Percentiles rank a stretch among this genome's conserved stretches.
Conservation (phyloP, 1,140 invertebrate genomes). For the Pseudomyrmex gracilis region DNA sequence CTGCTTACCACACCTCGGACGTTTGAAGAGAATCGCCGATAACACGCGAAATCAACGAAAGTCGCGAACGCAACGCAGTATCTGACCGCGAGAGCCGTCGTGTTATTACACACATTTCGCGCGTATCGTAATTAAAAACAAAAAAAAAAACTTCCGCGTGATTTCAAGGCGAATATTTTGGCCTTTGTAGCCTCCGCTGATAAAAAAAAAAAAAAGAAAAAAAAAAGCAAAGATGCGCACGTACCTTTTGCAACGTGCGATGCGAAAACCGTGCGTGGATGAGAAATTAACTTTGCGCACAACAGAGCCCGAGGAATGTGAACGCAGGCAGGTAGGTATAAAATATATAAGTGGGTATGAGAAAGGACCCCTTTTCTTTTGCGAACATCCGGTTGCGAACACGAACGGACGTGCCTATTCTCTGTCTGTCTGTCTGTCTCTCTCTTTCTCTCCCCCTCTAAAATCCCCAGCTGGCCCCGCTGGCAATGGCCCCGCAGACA, state of each 20-base stretch:
- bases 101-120: no score
- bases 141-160: no score
- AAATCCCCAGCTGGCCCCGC: constrained; percentile 53
- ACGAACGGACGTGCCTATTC: constrained; percentile 3
- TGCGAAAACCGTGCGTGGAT: not conserved
- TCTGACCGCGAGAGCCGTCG: no score
- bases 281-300: not conserved
- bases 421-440: no score
- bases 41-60: constrained; percentile 2
- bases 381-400: constrained; percentile 6
- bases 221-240: not conserved
- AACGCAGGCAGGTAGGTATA: not conserved
- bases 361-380: not conserved
- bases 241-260: not conserved
- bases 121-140: not conserved
- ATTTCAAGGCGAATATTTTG: no score
- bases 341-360: not conserved
- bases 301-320: not conserved
- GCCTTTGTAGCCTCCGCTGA: not conserved
- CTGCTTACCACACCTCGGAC: constrained; percentile 22
- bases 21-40: constrained; percentile 31
- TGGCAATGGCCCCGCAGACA: constrained; percentile 60
- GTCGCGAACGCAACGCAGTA: not conserved
- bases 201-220: not conserved
- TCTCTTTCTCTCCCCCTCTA: constrained; percentile 5